Base-by-base conservation (phyloP, 2,797 vertebrate genomes). In the Crocodylus rhombifer region DNA sequence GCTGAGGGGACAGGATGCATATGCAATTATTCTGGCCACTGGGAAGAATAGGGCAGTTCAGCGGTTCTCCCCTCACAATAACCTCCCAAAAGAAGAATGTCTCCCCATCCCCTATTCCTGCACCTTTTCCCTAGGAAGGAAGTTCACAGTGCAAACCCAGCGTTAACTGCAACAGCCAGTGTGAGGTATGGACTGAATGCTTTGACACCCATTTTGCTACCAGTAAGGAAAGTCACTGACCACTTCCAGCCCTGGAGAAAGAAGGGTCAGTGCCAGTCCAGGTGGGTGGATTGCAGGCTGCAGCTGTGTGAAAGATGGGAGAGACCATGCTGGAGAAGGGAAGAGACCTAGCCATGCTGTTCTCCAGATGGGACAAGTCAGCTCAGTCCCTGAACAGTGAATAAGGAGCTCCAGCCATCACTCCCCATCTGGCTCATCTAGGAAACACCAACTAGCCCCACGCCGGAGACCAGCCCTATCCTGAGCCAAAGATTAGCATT, bases 31-130 rank as follows among this genome's bases (percentile, higher is more conserved):
- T 80, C 94, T 96, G 94, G 96, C 95, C 84, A 18, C 93, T 76
- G 88, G 95, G 94, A 95, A 96, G 96, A 96, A 96, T 91, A 84
- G 86, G 23, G 96, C 95, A 97, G 97, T 97, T 95, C 20, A 8
- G 62, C 13, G 2, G 95, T 91, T 89, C 80, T 55, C 83, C 80
- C 2, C 14, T 84, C 73, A 87, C 92, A 7, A 80, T 83, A 4
- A 90, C 93, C 91, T 94, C 91, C 87, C 92, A 90, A 96, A 95
- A 92, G 95, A 95, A 97, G 96, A 98, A 97, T 96, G 97, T 78
- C 2, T 5, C 61, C 81, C 82, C 3, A 5, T 91, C 89, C 77
- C 85, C 56, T 1, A 1, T 25, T 15, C 80, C 82, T 26, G 82
- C 63, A 71, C 63, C 82, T 42, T 51, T 36, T 23, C 51, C 25